Base-by-base conservation (phyloP, 2,113 vertebrate species). In the Oncorhynchus masou region DNA sequence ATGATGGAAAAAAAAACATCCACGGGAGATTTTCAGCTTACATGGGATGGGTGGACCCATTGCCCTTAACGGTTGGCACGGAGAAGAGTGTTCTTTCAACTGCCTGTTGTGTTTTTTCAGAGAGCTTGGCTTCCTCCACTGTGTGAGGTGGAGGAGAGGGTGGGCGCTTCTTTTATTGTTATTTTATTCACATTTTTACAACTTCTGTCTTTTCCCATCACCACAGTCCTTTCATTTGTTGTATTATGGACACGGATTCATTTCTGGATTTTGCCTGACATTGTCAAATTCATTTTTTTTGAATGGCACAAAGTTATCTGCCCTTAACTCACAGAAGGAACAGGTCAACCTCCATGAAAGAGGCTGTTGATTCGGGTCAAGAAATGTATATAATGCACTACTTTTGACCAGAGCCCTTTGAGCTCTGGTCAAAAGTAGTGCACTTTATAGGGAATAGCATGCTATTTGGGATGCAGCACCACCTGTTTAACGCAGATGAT, bases 1-100 rank as follows among this genome's bases (percentile, higher is more conserved):
- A 75, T 73, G 27, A 62, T 75, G 69, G 16, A 5, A 54, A 34
- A 64, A 68, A 74, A 45, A 2, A 74, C 19, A 74, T n/a, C 60
- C 39, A 68, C 16, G 54, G 54, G 20, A 70, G 73, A 74, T 39
- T 60, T 78, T 72, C 82, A 73, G 73, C 71, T 49, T 79, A 57
- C 2, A 8, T 48, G 1, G 48, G 65, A 74, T 68, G 59, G 79
- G 73, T 51, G 79, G 73, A 73, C 22, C 82, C 57, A n/a, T 29
- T 48, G 60, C 57, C 65, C 51, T 64, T 73, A 39, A 25, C 51
- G 1, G 54, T 80, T 83, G 72, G 54, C 70, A 77, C 57, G 22
- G 71, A 48, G 54, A 75, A 27, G 24, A 75, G 71, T 67, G 70
- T 54, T 77, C 77, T 78, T 34, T 34, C 57, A 49, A 57, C 54